Evolutionary conservation across 2,113 vertebrate genomes (phyloP), one percentile per base, ranked within the genome.

Genomic region (Anhinga anhinga): DNA sequence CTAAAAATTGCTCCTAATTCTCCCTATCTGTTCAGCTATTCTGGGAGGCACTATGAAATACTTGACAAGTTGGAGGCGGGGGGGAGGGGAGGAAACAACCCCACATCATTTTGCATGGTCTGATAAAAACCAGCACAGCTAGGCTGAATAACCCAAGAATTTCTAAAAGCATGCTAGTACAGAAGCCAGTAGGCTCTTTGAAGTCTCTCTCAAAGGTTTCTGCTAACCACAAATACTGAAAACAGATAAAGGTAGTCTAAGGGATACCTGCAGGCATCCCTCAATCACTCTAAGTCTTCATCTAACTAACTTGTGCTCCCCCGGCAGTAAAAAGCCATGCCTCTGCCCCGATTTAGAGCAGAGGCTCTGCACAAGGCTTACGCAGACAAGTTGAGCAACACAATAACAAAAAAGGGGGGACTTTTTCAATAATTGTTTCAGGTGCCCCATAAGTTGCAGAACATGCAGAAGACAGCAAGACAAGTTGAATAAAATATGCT

Each of bases 241-340:
- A 44, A 3, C 15, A 71, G 59, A 7, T 4, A 32, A 30, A 56
- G 13, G 22, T 22, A 25, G 53, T 3, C 19, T 8, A 9, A 26
- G 6, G 61, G 25, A 32, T 3, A 15, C 27, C 67, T 45, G 45
- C 52, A 76, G 90, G 44, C 40, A 79, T 2, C n/a, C 45, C 83
- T 50, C 66, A 44, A 2, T 0, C 16, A 25, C 52, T 36, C 0
- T 8, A 23, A 73, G 30, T 23, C 45, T 32, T 13, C 44, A 4
- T 1, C 4, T 4, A 19, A 44, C 12, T 4, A 50, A 27, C 49
- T 3, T 17, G 71, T 13, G 70, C 44, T 58, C 55, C 44, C 16
- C 38, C 63, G 29, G 32, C 47, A 84, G 56, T 52, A 22, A 36
- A 8, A 1, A 32, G 45, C 2, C 65, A 5, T 2, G 50, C 20